Evolutionary conservation across 23 tunicate genomes (phyloP).

Genomic region (Botrylloides violaceus): DNA sequence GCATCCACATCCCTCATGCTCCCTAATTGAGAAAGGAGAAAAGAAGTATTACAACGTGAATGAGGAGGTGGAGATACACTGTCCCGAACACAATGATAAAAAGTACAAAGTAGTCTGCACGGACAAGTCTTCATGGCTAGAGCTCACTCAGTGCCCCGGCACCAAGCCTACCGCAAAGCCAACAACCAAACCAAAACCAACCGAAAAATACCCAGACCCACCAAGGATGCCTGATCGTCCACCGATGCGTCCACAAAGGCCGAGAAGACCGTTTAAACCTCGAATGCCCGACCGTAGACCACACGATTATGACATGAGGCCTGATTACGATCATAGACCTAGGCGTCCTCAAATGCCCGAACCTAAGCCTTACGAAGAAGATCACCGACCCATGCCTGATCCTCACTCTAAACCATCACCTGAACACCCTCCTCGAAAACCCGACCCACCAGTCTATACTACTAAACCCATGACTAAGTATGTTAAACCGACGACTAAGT

Average conservation of each 20-base stretch:
- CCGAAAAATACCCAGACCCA: background rate
- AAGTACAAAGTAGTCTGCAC: background rate
- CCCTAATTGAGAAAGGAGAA: no score
- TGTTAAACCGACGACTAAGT: background rate
- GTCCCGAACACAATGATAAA: background rate
- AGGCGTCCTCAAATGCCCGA: background rate
- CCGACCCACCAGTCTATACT: background rate
- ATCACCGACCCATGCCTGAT: background rate
- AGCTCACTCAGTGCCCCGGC: background rate
- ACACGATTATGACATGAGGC: no score
- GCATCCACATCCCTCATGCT: no score
- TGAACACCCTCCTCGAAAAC: background rate
- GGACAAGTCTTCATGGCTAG: background rate
- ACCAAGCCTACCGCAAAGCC: background rate
- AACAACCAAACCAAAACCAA: background rate
- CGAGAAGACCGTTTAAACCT: background rate
- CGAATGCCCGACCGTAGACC: background rate
- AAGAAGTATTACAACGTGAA: background rate
- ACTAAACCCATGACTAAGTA: background rate
- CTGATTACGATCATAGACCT: no score
- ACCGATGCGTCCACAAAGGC: background rate
- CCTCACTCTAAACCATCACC: background rate
- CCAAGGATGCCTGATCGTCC: background rate
- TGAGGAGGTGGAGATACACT: background rate
- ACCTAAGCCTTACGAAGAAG: no score